Percentiles rank a stretch among this genome's conserved stretches.
Evolutionary conservation across 2,113 vertebrate genomes (phyloP).

Genomic region (Pelvicachromis taeniatus): DNA sequence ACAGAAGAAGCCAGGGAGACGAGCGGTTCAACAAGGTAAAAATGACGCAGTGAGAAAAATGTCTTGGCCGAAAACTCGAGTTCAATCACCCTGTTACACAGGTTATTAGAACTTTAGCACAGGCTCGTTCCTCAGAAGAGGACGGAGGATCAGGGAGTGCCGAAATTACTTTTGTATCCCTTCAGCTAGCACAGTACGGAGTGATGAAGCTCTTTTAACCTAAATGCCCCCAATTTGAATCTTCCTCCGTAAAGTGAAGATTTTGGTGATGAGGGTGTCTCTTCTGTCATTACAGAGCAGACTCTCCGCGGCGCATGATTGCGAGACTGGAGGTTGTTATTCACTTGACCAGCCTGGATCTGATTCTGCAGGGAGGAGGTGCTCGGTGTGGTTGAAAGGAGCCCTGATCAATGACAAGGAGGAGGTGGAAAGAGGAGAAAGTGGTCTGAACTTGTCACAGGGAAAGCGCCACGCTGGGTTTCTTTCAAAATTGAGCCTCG

Average conservation of each 20-base stretch:
- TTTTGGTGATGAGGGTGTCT: conserved; percentile 1
- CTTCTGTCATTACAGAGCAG: not conserved
- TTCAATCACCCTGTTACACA: not conserved
- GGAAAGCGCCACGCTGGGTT: conserved; percentile 25
- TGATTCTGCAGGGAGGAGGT: conserved; percentile 11
- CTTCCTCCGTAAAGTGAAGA: conserved; percentile 2
- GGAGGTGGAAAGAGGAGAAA: conserved; percentile 20
- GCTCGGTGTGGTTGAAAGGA: not conserved
- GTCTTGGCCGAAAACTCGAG: not conserved
- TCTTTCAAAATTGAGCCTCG: conserved; percentile 20
- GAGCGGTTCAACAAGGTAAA: not conserved
- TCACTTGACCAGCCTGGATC: conserved; percentile 28
- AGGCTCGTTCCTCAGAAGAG: not conserved
- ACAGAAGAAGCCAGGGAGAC: not conserved
- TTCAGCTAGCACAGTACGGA: not conserved
- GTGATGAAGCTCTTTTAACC: conserved; percentile 5
- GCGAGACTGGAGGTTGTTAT: conserved; percentile 22
- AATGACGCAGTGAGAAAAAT: not conserved
- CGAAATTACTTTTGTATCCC: conserved; percentile 2
- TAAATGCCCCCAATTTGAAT: conserved; percentile 36
- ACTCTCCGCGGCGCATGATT: conserved; percentile 15
- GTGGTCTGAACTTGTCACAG: conserved; percentile 30
- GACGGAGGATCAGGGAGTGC: not conserved
- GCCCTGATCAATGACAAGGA: conserved; percentile 28
- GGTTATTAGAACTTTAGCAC: conserved; percentile 9